Conservation (phyloP, 37 sponge, comb jelly and placozoan species). For the Haliclona indistincta region DNA sequence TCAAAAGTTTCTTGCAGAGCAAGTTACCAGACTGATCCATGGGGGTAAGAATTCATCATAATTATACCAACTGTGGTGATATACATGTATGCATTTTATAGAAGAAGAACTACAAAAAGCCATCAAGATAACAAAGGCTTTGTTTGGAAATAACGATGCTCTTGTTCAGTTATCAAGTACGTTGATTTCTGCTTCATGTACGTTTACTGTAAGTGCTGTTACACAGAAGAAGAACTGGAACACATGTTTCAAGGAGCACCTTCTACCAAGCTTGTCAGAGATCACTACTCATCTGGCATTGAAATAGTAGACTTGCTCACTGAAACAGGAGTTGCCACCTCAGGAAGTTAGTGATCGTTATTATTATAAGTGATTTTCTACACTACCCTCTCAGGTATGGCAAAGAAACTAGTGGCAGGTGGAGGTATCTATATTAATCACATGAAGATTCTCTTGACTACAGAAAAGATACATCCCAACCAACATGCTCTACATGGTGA, state of each 20-base stretch:
- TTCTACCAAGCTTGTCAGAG: constrained; percentile 1
- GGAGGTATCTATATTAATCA: constrained; percentile 63
- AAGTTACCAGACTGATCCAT: constrained; percentile 77
- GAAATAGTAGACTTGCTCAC: constrained; percentile 9
- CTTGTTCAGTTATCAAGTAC: constrained; percentile 40
- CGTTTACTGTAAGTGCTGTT: not conserved
- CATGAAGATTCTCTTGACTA: constrained; percentile 19
- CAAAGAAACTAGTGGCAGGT: constrained; percentile 14
- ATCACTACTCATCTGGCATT: not conserved
- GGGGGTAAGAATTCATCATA: constrained; percentile 50
- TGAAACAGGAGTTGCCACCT: not conserved
- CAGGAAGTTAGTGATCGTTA: constrained; percentile 16
- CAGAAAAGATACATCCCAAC: constrained; percentile 23
- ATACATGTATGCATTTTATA: constrained; percentile 15
- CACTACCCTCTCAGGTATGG: constrained; percentile 7
- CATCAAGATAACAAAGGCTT: constrained; percentile 43
- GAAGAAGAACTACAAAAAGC: constrained; percentile 54
- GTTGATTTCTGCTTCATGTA: not conserved
- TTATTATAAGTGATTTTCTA: not conserved
- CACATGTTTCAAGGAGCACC: constrained; percentile 33
- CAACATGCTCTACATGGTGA: constrained; percentile 50
- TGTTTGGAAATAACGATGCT: constrained; percentile 52
- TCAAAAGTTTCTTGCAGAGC: constrained; percentile 72
- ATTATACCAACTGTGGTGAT: not conserved
- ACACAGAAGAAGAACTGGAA: constrained; percentile 4